Evolutionary conservation across 2,113 vertebrate genomes (phyloP).

Genomic region (Mesocricetus auratus): DNA sequence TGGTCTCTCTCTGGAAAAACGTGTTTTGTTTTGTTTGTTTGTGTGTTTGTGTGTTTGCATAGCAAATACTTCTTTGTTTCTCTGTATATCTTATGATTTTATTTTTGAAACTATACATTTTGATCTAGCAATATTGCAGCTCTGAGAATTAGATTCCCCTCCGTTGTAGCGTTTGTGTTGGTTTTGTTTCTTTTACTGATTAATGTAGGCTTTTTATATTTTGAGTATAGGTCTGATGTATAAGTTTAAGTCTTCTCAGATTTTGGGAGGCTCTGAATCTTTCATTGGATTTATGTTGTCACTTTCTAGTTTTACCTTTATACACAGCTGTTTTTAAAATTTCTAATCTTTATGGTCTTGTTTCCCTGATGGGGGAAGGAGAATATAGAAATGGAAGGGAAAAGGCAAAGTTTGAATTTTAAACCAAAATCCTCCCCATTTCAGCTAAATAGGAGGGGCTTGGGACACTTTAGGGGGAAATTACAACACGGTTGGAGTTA

Average conservation of each 20-base stretch:
- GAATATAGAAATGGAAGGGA: not conserved
- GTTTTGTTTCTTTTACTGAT: not conserved
- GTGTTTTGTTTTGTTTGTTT: not conserved
- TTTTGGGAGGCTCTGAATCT: not conserved
- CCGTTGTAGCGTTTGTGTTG: not conserved
- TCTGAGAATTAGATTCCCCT: not conserved
- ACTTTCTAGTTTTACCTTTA: not conserved
- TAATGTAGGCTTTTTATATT: not conserved
- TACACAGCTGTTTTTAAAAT: not conserved
- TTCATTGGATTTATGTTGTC: not conserved
- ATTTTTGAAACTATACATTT: constrained; percentile 25
- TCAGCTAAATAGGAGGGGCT: not conserved
- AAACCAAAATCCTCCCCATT: not conserved
- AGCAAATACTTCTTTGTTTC: not conserved
- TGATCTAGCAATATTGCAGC: not conserved
- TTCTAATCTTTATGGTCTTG: not conserved
- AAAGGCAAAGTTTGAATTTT: not conserved
- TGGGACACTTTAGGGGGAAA: not conserved
- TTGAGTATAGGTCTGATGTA: not conserved
- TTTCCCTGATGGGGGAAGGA: not conserved
- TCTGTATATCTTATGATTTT: not conserved
- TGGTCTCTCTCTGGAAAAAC: not conserved
- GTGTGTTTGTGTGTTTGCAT: not conserved
- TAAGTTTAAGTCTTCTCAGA: not conserved
- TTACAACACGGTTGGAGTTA: not conserved